Evolutionary conservation across 2,797 vertebrate genomes (phyloP), one percentile per base, ranked within the genome.

Genomic region (Siniperca obscura): DNA sequence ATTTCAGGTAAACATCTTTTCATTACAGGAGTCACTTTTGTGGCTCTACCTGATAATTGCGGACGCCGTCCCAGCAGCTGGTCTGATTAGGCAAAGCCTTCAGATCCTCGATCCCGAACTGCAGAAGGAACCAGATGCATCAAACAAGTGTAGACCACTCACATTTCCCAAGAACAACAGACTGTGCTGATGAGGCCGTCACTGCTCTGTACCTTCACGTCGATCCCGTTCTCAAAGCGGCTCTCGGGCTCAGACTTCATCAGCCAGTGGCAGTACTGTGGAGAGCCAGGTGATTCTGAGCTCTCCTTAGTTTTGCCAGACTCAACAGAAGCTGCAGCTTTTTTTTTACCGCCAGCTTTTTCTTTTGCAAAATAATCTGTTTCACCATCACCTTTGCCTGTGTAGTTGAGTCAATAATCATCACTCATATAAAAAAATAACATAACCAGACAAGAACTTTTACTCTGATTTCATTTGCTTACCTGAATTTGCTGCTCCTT

Each of bases 161-260:
- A 56, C 13, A 7, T 53, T 42, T 9, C 13, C 9, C 14, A 27
- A 62, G 1, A 85, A 48, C 10, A 56, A 40, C 46, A 70, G 11
- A 16, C 7, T n/a, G 27, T 0, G 8, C 34, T 16, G 36, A 80
- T 17, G 55, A 40, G 55, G 46, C 40, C 5, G 40, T 22, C 42
- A n/a, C 59, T 67, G n/a, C 40, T 70, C 22, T 8, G 48, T 92
- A 99, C 98, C 96, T 98, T 99, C 89, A 99, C 90, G 55, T 99
- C 98, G 21, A 98, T 90, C 36, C 97, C 98, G 3, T 97, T 99
- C 93, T 99, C 96, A 5, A 98, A 90, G 66, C 98, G 96, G 91
- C 96, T 99, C 87, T 99, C 97, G 0, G 98, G 98, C 83, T 99
- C 98, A 2, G 98, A 99, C 90, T 99, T 99, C 97, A 99, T 97